These are phyloP conservation scores for Thereva unica DNA, from an alignment of 2,888 invertebrate species.

Conservation along the genomic window DNA sequence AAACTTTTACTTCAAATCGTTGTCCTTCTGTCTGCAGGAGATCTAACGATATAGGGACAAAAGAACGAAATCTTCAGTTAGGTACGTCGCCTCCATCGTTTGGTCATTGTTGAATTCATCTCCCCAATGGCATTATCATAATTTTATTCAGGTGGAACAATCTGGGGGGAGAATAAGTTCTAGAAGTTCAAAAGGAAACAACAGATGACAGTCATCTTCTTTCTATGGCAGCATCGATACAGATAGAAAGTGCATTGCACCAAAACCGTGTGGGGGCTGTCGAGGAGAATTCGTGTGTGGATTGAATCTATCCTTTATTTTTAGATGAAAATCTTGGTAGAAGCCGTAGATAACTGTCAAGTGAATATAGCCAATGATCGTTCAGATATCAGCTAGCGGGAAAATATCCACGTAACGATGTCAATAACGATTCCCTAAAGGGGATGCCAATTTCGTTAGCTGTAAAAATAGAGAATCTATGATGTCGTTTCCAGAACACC, in stretches of 20 bases:
- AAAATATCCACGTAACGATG: slow-evolving; percentile 16
- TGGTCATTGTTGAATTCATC: slow-evolving; percentile 12
- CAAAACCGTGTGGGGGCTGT: neutral
- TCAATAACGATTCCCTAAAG: slow-evolving; percentile 24
- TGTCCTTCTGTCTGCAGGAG: too few relatives aligned
- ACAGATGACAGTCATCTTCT: slow-evolving; percentile 8
- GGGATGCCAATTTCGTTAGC: slow-evolving; percentile 19
- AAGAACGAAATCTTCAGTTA: too few relatives aligned
- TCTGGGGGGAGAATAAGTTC: neutral
- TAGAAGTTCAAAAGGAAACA: neutral
- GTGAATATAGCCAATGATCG: slow-evolving; percentile 21
- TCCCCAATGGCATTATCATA: slow-evolving; percentile 28
- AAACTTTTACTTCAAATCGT: too few relatives aligned
- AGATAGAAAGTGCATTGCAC: slow-evolving; percentile 15
- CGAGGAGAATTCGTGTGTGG: neutral
- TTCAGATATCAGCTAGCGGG: slow-evolving; percentile 6
- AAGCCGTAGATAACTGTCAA: slow-evolving; percentile 14
- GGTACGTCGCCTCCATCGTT: too few relatives aligned
- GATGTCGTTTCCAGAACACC: neutral
- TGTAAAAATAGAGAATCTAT: slow-evolving; percentile 5
- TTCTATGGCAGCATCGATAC: slow-evolving; percentile 8
- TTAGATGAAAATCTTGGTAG: slow-evolving; percentile 1
- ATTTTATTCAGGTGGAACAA: slow-evolving; percentile 29
- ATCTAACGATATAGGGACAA: too few relatives aligned
- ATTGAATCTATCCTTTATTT: slow-evolving; percentile 16